phyloP scores from a whole-genome alignment of 2,888 invertebrate species.

The Dasypogon diadema region DNA sequence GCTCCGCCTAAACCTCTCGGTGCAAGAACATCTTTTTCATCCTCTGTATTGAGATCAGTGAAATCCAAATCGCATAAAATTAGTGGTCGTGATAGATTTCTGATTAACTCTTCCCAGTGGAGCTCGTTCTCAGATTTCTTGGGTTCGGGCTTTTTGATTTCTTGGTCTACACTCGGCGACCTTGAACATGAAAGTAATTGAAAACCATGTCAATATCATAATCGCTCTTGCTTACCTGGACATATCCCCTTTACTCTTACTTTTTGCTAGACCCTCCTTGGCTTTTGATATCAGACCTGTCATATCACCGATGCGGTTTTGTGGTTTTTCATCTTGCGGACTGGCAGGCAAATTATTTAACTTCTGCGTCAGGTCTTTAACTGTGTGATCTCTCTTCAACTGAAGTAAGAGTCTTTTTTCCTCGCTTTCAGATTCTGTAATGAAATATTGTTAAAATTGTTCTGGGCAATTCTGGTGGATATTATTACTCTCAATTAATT shows the following conservation, averaged over 20 bases:
- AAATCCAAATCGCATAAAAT: conserved; percentile 96
- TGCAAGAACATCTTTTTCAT: conserved; percentile 84
- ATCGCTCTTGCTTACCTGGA: conserved; percentile 63
- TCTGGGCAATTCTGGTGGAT: no score
- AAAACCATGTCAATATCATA: conserved; percentile 8
- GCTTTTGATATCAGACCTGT: conserved; percentile 92
- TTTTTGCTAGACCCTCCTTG: conserved; percentile 90
- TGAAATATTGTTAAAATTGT: conserved; percentile 29
- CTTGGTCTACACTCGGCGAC: conserved; percentile 81
- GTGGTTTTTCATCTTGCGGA: conserved; percentile 73
- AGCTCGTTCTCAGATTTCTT: conserved; percentile 94
- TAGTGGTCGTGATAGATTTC: conserved; percentile 79
- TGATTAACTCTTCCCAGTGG: conserved; percentile 93
- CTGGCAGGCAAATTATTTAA: conserved; percentile 76
- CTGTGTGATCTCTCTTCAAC: conserved; percentile 85
- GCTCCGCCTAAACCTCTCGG: conserved; percentile 76
- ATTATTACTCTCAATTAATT: background rate
- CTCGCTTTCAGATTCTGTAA: conserved; percentile 72
- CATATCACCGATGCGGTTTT: conserved; percentile 82
- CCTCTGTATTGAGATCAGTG: conserved; percentile 89
- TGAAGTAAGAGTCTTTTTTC: conserved; percentile 75
- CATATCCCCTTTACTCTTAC: conserved; percentile 80
- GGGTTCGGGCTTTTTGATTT: conserved; percentile 76
- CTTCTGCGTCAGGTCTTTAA: conserved; percentile 89
- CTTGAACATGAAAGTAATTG: conserved; percentile 62